phyloP scores from a whole-genome alignment of 2,113 vertebrate species.

The Meriones unguiculatus region DNA sequence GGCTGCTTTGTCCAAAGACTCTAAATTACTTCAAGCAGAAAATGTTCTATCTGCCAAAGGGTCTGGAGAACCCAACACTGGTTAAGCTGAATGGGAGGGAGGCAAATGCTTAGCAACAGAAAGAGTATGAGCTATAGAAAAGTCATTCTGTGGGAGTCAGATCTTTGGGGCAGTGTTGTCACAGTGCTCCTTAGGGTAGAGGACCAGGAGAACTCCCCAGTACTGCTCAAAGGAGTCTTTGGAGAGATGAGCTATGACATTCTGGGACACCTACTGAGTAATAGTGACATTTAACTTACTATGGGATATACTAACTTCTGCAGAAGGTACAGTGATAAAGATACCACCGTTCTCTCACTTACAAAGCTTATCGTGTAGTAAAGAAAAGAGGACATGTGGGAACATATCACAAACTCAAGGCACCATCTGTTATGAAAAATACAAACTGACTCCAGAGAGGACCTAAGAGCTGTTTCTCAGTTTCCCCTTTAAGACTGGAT shows the following conservation, averaged over 20 bases:
- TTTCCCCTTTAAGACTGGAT: not conserved
- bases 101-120: not conserved
- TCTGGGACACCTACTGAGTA: not conserved
- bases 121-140: not conserved
- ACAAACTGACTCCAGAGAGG: not conserved
- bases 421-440: not conserved
- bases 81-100: not conserved
- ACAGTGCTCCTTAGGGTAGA: not conserved
- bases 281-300: not conserved
- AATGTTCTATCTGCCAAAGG: not conserved
- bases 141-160: not conserved
- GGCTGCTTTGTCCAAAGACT: not conserved
- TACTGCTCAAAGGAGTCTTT: not conserved
- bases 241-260: not conserved
- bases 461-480: not conserved
- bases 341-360: not conserved
- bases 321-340: not conserved
- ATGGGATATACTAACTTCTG: not conserved
- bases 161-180: not conserved
- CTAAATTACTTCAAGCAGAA: not conserved
- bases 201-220: no score
- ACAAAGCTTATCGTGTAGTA: not conserved
- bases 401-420: not conserved
- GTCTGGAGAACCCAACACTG: not conserved
- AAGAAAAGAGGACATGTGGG: not conserved